Percentiles rank a stretch among this genome's conserved stretches.
Conservation (phyloP, 2,888 invertebrate species). For the Baronia brevicornis region DNA sequence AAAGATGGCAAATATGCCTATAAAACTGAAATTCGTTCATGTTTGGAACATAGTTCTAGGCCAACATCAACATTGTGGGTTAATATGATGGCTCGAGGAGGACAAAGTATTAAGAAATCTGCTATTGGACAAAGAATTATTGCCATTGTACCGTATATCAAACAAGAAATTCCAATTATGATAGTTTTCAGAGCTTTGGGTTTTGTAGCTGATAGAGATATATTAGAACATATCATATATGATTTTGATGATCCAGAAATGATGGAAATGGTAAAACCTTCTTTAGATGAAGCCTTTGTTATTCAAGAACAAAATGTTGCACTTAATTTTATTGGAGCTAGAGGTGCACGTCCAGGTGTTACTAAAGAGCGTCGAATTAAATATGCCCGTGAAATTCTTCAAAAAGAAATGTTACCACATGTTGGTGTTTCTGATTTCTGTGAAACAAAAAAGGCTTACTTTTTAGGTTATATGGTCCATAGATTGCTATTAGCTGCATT, state of each 20-base stretch:
- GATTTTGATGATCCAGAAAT: constrained; percentile 99
- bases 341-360: constrained; percentile 98
- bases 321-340: constrained; percentile 97
- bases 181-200: constrained; percentile 99
- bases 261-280: constrained; percentile 99
- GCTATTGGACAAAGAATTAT: constrained; percentile 99
- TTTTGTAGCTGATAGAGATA: constrained; percentile 99
- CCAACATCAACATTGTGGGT: constrained; percentile 99
- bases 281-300: constrained; percentile 98
- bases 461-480: constrained; percentile 99
- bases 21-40: constrained; percentile 97
- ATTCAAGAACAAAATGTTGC: constrained; percentile 99
- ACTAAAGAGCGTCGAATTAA: constrained; percentile 99
- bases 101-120: constrained; percentile 98
- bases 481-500: constrained; percentile 94
- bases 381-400: constrained; percentile 98
- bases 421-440: constrained; percentile 99
- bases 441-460: constrained; percentile 99
- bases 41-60: constrained; percentile 82
- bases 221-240: constrained; percentile 99
- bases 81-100: constrained; percentile 99
- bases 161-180: constrained; percentile 99
- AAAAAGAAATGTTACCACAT: constrained; percentile 99
- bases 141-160: constrained; percentile 98
- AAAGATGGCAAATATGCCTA: constrained; percentile 99